Evolutionary conservation across 2,113 vertebrate genomes (phyloP), one percentile per base, ranked within the genome.

Genomic region (Chlorodrepanis virens): DNA sequence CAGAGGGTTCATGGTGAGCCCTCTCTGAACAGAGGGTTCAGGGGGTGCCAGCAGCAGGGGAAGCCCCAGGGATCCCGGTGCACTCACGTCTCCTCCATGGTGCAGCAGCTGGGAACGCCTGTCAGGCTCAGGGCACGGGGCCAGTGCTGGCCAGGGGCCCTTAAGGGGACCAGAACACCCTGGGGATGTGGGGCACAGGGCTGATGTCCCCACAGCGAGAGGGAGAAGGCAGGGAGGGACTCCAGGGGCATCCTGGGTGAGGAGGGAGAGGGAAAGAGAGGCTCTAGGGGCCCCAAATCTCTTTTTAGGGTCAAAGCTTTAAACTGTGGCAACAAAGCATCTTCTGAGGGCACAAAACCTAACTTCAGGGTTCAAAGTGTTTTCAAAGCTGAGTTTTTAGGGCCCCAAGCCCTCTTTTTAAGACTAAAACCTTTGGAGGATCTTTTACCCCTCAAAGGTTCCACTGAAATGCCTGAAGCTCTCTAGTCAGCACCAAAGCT

Each of bases 51-150:
- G 47, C 2, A 5, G n/a, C 2, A 1, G 24, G 47, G 24, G 4
- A 20, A 33, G 22, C 25, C 47, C 42, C 19, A 0, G 42, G 42
- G 49, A 28, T 19, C 45, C 33, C 4, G 11, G 13, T 2, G 9
- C 65, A 84, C 88, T 90, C 88, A 90, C 80, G 11, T 57, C 80
- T 84, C 80, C 72, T 78, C 88, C 88, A 90, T 90, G 79, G 4
- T 47, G 27, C 9, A 71, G 88, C 88, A 90, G 88, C 88, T 90
- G 88, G 50, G 28, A 21, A 57, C 0, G 88, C 50, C 88, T 42
- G 80, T 90, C 72, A 71, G 71, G 80, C 42, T n/a, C 19, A 13
- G 79, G 88, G 88, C 80, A 12, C 2, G 20, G 27, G 59, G 80
- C 88, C 88, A 78, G 56, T 0, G 25, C 80, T 90, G 88, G 88